Evolutionary conservation across 2,888 invertebrate genomes (phyloP).

Genomic region (Synanthedon formicaeformis): DNA sequence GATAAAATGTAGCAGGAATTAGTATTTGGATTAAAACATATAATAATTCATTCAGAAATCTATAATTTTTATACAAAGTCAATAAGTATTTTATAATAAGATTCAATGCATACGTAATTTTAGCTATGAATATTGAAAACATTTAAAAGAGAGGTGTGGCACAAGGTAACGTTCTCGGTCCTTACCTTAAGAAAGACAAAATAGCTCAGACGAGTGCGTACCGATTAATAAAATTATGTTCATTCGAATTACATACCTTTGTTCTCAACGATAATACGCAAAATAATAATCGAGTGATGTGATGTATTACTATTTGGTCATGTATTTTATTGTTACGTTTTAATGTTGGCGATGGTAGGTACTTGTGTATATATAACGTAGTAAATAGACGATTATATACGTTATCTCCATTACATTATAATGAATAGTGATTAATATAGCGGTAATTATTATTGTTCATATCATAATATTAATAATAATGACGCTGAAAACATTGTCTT

Average conservation of each 20-base stretch:
- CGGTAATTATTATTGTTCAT: constrained; percentile 74
- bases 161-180: no score
- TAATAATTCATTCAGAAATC: no score
- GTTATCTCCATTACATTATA: constrained; percentile 60
- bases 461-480: constrained; percentile 75
- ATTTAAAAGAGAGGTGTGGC: no score
- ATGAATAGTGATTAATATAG: constrained; percentile 59
- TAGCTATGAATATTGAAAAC: no score
- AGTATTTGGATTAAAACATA: no score
- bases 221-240: neutral
- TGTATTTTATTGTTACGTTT: constrained; percentile 21
- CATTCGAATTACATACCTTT: neutral
- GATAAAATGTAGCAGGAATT: no score
- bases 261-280: neutral
- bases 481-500: constrained; percentile 75
- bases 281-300: neutral
- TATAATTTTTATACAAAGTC: no score
- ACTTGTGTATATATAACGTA: constrained; percentile 52
- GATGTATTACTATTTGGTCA: constrained; percentile 17
- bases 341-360: constrained; percentile 43
- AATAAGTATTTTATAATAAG: constrained; percentile 2
- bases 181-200: no score
- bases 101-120: constrained; percentile 5
- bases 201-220: no score
- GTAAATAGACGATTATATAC: constrained; percentile 53